Conservation (phyloP, 2,113 vertebrate species). For the Colossoma macropomum region DNA sequence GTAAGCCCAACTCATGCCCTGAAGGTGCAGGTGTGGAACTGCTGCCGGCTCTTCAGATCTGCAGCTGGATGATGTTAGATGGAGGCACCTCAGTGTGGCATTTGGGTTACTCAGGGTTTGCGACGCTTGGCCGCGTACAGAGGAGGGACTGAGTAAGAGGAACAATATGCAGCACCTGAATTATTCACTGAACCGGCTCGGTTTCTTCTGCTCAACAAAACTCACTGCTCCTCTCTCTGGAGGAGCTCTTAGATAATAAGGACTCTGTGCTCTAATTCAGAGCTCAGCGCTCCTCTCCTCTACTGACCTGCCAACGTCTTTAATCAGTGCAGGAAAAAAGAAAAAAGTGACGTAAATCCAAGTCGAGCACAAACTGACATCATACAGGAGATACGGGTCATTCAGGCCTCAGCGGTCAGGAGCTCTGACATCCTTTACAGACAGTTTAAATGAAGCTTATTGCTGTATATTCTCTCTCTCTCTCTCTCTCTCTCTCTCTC, state of each 20-base stretch:
- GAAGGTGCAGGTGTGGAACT: too few species aligned
- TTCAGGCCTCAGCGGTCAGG: background rate
- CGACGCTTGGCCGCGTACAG: slow-evolving; percentile 4
- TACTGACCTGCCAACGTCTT: background rate
- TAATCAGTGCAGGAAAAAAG: background rate
- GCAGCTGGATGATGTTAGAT: background rate
- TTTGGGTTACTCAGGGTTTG: slow-evolving; percentile 33
- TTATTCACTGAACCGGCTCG: slow-evolving; percentile 45
- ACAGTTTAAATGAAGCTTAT: too few species aligned
- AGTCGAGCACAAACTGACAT: background rate
- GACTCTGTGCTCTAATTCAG: background rate
- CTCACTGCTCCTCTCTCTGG: background rate
- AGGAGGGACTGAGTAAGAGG: slow-evolving; percentile 63
- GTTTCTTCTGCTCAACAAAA: background rate
- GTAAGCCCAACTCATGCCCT: background rate
- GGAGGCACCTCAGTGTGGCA: slow-evolving; percentile 5
- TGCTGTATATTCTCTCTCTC: too few species aligned
- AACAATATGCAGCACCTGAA: slow-evolving; percentile 59
- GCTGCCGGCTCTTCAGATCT: too few species aligned
- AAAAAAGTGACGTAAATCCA: background rate
- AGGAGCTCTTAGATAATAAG: slow-evolving; percentile 9
- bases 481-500: too few species aligned
- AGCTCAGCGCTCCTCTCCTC: background rate
- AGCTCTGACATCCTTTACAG: background rate
- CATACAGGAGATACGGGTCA: background rate